These are phyloP conservation scores for Philypnodon macrostomus DNA, from an alignment of 2,797 vertebrate species.

Conservation along the genomic window DNA sequence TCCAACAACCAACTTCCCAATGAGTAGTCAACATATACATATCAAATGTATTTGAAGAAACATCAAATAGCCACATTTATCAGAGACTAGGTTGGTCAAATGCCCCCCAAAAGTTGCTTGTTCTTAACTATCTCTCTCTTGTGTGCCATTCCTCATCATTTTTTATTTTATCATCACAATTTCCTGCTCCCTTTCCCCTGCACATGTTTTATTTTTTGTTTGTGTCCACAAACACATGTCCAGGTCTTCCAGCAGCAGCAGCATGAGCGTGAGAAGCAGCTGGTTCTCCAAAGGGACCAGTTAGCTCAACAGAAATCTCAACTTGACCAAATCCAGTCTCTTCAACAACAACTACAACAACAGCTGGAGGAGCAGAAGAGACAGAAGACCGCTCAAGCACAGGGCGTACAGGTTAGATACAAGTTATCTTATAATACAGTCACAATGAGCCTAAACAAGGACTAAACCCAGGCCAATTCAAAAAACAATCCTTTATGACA, in stretches of 20 bases:
- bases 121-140: constrained; percentile 20
- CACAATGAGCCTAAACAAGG: too few species aligned
- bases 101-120: constrained; percentile 28
- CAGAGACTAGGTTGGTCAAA: background rate
- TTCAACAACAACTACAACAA: constrained; percentile 96
- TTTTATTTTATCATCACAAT: constrained; percentile 8
- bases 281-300: constrained; percentile 93
- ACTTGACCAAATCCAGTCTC: constrained; percentile 95
- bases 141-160: constrained; percentile 8
- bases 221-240: constrained; percentile 6
- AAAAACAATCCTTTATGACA: too few species aligned
- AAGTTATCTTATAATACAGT: too few species aligned
- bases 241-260: constrained; percentile 95
- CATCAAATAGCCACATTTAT: background rate
- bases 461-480: too few species aligned
- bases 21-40: background rate
- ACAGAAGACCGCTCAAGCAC: constrained; percentile 79
- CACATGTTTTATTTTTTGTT: constrained; percentile 14
- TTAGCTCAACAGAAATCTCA: constrained; percentile 96
- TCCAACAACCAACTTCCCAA: too few species aligned
- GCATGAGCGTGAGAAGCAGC: constrained; percentile 92
- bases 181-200: background rate
- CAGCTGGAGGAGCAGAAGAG: constrained; percentile 96
- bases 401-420: constrained; percentile 36
- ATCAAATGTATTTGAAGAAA: background rate